phyloP scores from a whole-genome alignment of 2,888 invertebrate species.

The Steinernema carpocapsae region DNA sequence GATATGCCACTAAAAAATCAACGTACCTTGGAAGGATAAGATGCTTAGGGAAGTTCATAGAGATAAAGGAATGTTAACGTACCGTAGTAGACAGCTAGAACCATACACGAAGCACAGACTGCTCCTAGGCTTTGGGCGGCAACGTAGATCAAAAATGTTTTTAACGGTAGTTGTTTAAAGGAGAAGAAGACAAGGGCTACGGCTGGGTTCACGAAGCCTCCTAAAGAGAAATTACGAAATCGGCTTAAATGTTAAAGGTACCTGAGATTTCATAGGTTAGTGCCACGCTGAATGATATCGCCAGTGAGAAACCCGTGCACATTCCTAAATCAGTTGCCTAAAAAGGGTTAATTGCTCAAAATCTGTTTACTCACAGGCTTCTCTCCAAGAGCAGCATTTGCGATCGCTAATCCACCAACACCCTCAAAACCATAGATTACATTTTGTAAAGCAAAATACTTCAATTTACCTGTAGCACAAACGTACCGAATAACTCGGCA shows the following conservation, averaged over 20 bases:
- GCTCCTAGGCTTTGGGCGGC: not conserved
- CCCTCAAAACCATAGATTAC: not conserved
- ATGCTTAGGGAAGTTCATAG: not conserved
- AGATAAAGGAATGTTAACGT: not conserved
- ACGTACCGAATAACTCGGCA: constrained; percentile 12
- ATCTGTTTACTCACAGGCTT: not conserved
- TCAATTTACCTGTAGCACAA: constrained; percentile 5
- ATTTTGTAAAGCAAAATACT: not conserved
- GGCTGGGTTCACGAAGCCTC: constrained; percentile 9
- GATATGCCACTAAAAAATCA: not conserved
- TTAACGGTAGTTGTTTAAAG: not conserved
- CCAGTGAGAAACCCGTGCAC: constrained; percentile 18
- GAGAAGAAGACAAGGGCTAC: constrained; percentile 16
- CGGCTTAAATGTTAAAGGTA: not conserved
- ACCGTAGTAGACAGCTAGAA: constrained; percentile 4
- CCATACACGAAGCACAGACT: not conserved
- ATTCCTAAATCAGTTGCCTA: constrained; percentile 29
- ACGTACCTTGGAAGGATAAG: not conserved
- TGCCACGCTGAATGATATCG: constrained; percentile 20
- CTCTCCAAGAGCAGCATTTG: not conserved
- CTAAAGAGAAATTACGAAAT: not conserved
- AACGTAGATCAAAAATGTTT: not conserved
- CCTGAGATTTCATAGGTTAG: not conserved
- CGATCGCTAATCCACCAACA: not conserved
- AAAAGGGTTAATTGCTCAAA: not conserved